Evolutionary conservation across 92 coral and sea anemone species (phyloP).

Genomic region (Parazoanthus swiftii): DNA sequence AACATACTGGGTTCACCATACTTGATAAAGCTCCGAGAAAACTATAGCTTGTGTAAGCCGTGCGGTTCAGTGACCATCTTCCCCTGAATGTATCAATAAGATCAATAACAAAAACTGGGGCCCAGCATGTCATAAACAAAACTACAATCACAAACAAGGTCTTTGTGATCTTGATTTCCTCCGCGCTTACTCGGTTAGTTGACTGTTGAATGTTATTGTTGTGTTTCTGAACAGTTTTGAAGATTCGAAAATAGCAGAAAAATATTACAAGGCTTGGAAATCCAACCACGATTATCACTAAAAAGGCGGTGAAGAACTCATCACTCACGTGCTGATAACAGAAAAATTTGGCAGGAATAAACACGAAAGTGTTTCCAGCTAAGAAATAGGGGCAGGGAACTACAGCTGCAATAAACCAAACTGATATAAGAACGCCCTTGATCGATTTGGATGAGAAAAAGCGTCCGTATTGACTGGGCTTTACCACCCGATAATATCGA

Average conservation of each 20-base stretch:
- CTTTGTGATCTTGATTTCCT: slow-evolving; percentile 40
- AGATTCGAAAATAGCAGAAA: slow-evolving; percentile 58
- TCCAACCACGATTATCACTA: slow-evolving; percentile 42
- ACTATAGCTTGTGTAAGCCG: slow-evolving; percentile 2
- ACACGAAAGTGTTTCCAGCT: slow-evolving; percentile 57
- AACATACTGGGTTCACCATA: slow-evolving; percentile 39
- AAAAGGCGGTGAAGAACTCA: slow-evolving; percentile 38
- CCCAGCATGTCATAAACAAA: slow-evolving; percentile 28
- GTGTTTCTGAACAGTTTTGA: slow-evolving; percentile 56
- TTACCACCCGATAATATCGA: slow-evolving; percentile 63
- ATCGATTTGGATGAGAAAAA: slow-evolving; percentile 49
- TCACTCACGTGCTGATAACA: slow-evolving; percentile 49
- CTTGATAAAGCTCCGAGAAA: slow-evolving; percentile 36
- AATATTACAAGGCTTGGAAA: slow-evolving; percentile 48
- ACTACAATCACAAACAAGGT: slow-evolving; percentile 36
- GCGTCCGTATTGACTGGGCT: slow-evolving; percentile 47
- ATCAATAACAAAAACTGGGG: slow-evolving; percentile 13
- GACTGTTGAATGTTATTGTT: slow-evolving; percentile 47
- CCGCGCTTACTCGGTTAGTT: slow-evolving; percentile 18
- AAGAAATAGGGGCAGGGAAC: slow-evolving; percentile 56
- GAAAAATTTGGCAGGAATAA: slow-evolving; percentile 65
- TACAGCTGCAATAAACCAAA: slow-evolving; percentile 53
- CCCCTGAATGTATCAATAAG: slow-evolving; percentile 33
- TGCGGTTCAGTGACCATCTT: slow-evolving; percentile 27
- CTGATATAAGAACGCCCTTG: slow-evolving; percentile 11